Percentiles rank a stretch among this genome's conserved stretches.
phyloP scores from a whole-genome alignment of 1,140 invertebrate species.

The Brachionus manjavacas region DNA sequence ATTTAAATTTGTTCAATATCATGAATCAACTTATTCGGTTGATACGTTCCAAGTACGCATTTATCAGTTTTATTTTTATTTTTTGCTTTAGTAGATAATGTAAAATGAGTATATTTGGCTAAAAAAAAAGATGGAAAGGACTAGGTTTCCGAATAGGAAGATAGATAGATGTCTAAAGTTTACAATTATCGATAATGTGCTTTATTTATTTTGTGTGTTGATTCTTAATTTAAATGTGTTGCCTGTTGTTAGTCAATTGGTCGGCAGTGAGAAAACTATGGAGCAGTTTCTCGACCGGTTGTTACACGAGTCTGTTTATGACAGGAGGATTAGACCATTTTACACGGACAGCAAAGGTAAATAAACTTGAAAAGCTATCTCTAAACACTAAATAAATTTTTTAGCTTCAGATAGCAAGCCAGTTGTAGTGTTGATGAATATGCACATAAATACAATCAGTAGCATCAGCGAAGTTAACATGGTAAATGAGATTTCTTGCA shows the following conservation, averaged over 20 bases:
- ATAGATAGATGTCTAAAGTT: neutral
- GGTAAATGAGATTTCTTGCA: neutral
- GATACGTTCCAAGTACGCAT: neutral
- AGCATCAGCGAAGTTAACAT: conserved; percentile 42
- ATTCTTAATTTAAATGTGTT: conserved; percentile 17
- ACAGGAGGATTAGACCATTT: conserved; percentile 31
- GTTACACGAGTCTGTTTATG: conserved; percentile 33
- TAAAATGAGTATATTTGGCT: neutral
- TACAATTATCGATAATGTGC: neutral
- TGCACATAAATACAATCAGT: conserved; percentile 43
- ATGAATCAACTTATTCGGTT: neutral
- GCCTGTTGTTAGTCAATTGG: conserved; percentile 34
- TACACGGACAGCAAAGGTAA: conserved; percentile 40
- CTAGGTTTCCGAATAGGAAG: neutral
- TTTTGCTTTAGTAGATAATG: neutral
- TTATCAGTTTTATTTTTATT: neutral
- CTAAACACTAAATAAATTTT: neutral
- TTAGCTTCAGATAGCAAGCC: conserved; percentile 9
- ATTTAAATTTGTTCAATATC: neutral
- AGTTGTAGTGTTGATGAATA: conserved; percentile 31
- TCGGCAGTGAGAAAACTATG: conserved; percentile 39
- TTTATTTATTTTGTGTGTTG: neutral
- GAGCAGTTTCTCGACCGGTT: conserved; percentile 41
- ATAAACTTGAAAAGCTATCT: neutral
- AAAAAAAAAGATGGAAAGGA: neutral